Conservation (phyloP, 1,140 invertebrate species). For the Lysiphlebus fabarum region DNA sequence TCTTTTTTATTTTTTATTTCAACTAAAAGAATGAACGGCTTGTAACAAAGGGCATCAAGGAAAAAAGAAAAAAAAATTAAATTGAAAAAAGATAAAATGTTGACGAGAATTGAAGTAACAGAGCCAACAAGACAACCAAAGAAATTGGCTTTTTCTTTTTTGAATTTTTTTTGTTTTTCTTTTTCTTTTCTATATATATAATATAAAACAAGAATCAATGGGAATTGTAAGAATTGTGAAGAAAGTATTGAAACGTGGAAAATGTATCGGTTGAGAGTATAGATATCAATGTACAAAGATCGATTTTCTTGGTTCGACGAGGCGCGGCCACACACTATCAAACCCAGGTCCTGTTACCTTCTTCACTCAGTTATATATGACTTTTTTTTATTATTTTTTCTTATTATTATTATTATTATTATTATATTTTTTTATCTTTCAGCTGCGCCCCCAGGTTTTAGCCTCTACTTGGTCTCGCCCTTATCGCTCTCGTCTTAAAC, state of each 20-base stretch:
- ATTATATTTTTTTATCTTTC: constrained; percentile 5
- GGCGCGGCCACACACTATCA: constrained; percentile 24
- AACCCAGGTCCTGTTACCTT: constrained; percentile 17
- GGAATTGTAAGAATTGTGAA: background rate
- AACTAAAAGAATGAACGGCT: no score
- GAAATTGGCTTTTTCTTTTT: no score
- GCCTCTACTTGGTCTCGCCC: constrained; percentile 20
- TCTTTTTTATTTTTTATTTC: no score
- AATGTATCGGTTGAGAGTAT: constrained; percentile 21
- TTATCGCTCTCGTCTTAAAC: constrained; percentile 20
- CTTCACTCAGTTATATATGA: constrained; percentile 8
- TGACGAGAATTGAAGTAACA: background rate
- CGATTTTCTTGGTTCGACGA: constrained; percentile 24
- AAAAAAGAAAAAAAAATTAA: no score
- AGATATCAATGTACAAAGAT: constrained; percentile 25
- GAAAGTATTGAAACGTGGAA: constrained; percentile 6
- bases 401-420: background rate
- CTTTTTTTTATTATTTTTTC: background rate
- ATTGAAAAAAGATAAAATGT: background rate
- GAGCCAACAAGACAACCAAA: background rate
- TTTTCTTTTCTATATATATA: no score
- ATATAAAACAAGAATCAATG: background rate
- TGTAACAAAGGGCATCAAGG: no score
- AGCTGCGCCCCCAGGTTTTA: constrained; percentile 26
- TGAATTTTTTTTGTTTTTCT: no score